Evolutionary conservation across 1,140 invertebrate genomes (phyloP).

Genomic region (Panonychus citri): DNA sequence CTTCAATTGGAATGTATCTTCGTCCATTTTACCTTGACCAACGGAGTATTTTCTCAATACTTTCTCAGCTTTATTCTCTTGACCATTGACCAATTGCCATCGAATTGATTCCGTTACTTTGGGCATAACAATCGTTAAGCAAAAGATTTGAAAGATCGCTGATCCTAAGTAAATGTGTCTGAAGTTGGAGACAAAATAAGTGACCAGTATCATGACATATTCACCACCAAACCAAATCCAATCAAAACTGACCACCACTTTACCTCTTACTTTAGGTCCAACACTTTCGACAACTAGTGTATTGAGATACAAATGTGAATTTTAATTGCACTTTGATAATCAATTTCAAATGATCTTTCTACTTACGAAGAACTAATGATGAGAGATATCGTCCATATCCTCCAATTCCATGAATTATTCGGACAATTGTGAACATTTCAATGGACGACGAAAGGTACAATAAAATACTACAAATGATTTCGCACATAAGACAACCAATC

Average conservation of each 20-base stretch:
- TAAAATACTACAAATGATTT: background rate
- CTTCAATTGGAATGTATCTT: background rate
- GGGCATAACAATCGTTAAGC: background rate
- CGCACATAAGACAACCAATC: background rate
- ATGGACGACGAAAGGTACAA: background rate
- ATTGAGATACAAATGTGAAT: no score
- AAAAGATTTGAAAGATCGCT: background rate
- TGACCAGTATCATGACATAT: slow-evolving; percentile 43
- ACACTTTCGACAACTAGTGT: slow-evolving; percentile 57
- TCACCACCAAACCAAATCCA: slow-evolving; percentile 48
- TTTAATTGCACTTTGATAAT: no score
- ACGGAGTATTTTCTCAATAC: slow-evolving; percentile 1
- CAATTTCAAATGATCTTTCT: no score
- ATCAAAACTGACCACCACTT: slow-evolving; percentile 49
- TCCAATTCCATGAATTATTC: slow-evolving; percentile 2
- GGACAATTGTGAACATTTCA: background rate
- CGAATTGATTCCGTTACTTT: slow-evolving; percentile 9
- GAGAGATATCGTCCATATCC: background rate
- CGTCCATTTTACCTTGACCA: background rate
- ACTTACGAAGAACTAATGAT: slow-evolving; percentile 3
- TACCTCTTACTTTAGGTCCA: slow-evolving; percentile 41
- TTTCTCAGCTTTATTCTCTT: background rate
- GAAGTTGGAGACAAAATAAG: slow-evolving; percentile 42
- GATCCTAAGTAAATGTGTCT: slow-evolving; percentile 17
- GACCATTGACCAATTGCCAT: slow-evolving; percentile 6